These are phyloP conservation scores for Sebastes ruberrimus DNA, from an alignment of 2,797 vertebrate genomes.

Conservation along the genomic window DNA sequence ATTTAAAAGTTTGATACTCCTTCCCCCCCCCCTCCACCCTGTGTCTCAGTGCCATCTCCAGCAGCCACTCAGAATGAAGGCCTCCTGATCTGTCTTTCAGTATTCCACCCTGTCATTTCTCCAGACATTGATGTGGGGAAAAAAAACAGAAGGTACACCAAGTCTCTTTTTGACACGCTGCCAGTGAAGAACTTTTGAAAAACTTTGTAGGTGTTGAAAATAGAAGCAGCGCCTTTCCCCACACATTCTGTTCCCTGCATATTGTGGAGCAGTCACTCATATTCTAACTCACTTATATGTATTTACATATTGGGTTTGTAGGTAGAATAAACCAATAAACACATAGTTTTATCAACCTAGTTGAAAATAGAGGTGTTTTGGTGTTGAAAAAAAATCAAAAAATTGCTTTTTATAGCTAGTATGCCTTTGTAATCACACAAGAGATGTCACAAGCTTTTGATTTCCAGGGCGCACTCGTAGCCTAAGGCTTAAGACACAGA, in stretches of 20 bases:
- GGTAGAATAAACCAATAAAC: neutral
- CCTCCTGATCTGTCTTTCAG: constrained; percentile 38
- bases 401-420: neutral
- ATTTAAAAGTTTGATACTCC: constrained; percentile 59
- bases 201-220: constrained; percentile 59
- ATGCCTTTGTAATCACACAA: neutral
- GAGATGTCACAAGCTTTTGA: neutral
- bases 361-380: constrained; percentile 5
- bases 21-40: neutral
- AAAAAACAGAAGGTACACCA: constrained; percentile 1
- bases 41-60: constrained; percentile 44
- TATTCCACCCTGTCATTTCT: constrained; percentile 51
- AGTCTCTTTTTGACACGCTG: constrained; percentile 49
- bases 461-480: neutral
- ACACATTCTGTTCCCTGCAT: constrained; percentile 28
- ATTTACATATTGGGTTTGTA: constrained; percentile 21
- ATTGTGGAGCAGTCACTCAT: constrained; percentile 25
- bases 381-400: neutral
- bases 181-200: constrained; percentile 49
- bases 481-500: neutral
- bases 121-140: constrained; percentile 21
- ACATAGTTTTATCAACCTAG: constrained; percentile 3
- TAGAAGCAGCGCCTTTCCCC: constrained; percentile 34
- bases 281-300: constrained; percentile 6
- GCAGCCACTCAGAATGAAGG: constrained; percentile 46